These are phyloP conservation scores for Nymphalis io DNA, from an alignment of 1,140 invertebrate genomes.

Conservation along the genomic window DNA sequence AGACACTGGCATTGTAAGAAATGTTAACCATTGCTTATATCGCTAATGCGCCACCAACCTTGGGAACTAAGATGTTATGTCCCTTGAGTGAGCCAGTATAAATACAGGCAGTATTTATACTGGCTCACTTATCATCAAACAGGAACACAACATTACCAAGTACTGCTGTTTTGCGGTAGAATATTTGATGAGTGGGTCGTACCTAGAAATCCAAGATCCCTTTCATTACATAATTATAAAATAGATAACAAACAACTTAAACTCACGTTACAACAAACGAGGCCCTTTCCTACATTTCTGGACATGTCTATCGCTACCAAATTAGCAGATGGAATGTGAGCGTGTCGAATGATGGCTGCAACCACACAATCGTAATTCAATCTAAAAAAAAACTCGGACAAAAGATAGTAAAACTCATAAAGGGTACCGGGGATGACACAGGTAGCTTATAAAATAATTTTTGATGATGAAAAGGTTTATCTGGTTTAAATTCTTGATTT, in stretches of 20 bases:
- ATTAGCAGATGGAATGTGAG: constrained; percentile 72
- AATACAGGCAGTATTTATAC: too few species aligned
- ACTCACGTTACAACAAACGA: not conserved
- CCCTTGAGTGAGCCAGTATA: too few species aligned
- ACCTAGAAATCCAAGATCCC: too few species aligned
- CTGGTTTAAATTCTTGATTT: constrained; percentile 2
- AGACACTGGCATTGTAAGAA: too few species aligned
- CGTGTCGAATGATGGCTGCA: constrained; percentile 66
- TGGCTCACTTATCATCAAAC: too few species aligned
- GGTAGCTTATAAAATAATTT: constrained; percentile 55
- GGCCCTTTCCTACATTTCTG: constrained; percentile 13
- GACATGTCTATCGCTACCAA: constrained; percentile 53
- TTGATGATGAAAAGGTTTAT: constrained; percentile 3
- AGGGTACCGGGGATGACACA: constrained; percentile 67
- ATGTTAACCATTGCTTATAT: too few species aligned
- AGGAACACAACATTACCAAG: too few species aligned
- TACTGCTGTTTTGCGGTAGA: too few species aligned
- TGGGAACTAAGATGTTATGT: too few species aligned
- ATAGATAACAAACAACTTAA: constrained; percentile 9
- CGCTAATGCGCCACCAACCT: too few species aligned
- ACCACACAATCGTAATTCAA: constrained; percentile 70
- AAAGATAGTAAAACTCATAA: constrained; percentile 56
- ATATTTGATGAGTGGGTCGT: too few species aligned
- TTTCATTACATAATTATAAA: not conserved
- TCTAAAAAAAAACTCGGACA: constrained; percentile 62